Conservation (phyloP, 23 tunicate genomes). For the Clavelina lepadiformis region DNA sequence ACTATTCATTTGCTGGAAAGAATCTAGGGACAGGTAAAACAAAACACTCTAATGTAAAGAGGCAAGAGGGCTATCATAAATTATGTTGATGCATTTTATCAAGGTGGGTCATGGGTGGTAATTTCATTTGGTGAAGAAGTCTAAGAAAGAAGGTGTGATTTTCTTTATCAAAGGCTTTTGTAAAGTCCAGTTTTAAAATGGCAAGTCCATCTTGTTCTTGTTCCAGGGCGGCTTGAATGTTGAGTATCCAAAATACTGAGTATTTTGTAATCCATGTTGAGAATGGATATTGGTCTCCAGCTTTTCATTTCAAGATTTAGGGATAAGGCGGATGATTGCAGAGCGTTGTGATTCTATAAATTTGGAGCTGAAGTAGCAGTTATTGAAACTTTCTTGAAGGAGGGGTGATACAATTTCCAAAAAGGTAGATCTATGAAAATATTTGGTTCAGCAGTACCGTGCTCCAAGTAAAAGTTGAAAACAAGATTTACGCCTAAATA, state of each 20-base stretch:
- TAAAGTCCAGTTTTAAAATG: constrained; percentile 7
- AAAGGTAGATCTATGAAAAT: too few species aligned
- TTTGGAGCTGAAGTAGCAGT: not conserved
- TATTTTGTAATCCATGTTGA: constrained; percentile 4
- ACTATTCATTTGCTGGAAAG: too few species aligned
- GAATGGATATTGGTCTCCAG: constrained; percentile 8
- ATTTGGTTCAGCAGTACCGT: too few species aligned
- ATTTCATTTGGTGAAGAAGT: not conserved
- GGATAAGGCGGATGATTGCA: constrained; percentile 1
- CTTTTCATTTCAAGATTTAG: not conserved
- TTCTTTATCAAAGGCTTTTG: constrained; percentile 12
- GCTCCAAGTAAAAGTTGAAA: too few species aligned
- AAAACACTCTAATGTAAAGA: too few species aligned
- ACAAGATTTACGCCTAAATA: too few species aligned
- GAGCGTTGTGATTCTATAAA: not conserved
- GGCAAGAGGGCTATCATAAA: not conserved
- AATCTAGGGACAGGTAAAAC: too few species aligned
- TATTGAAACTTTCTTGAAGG: constrained; percentile 5
- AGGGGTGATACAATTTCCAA: not conserved
- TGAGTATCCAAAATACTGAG: not conserved
- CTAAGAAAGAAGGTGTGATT: not conserved
- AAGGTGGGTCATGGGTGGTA: not conserved
- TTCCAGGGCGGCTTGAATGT: not conserved
- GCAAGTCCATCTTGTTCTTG: not conserved
- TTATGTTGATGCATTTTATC: not conserved